Conservation (phyloP, 2,888 invertebrate species). For the Xestia sexstrigata region DNA sequence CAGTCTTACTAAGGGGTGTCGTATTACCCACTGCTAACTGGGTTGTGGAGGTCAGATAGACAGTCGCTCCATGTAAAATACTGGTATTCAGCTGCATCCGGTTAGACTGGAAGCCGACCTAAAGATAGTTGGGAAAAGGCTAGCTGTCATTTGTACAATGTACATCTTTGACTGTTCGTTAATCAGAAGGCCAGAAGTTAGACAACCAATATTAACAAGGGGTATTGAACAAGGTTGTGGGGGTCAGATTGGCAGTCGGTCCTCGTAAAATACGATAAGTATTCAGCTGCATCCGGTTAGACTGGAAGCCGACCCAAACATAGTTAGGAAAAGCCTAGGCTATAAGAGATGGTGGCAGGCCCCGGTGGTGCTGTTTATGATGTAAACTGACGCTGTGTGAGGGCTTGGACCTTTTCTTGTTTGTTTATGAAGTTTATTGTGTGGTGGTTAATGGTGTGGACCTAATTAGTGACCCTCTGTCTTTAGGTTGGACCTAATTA, state of each 20-base stretch:
- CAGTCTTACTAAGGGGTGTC: too few relatives aligned
- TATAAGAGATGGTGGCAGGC: background rate
- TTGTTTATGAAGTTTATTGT: constrained; percentile 13
- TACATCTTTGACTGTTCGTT: too few relatives aligned
- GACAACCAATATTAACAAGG: background rate
- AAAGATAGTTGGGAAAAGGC: too few relatives aligned
- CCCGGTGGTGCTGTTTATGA: constrained; percentile 20
- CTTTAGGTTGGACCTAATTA: background rate
- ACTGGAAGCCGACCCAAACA: background rate
- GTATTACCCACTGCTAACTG: too few relatives aligned
- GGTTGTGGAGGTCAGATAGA: too few relatives aligned
- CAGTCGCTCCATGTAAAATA: too few relatives aligned
- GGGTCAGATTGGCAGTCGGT: background rate
- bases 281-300: background rate
- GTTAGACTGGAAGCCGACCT: too few relatives aligned
- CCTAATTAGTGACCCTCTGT: background rate
- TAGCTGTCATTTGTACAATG: too few relatives aligned
- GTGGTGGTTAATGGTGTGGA: background rate
- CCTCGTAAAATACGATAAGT: background rate
- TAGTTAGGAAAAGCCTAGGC: background rate
- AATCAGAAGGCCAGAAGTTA: too few relatives aligned
- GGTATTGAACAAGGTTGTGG: background rate
- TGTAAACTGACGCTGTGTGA: background rate
- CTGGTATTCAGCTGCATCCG: too few relatives aligned
- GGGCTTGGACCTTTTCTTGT: constrained; percentile 12